Base-by-base conservation (phyloP, 2,888 invertebrate species). In the Pachliopta kotzebuea region DNA sequence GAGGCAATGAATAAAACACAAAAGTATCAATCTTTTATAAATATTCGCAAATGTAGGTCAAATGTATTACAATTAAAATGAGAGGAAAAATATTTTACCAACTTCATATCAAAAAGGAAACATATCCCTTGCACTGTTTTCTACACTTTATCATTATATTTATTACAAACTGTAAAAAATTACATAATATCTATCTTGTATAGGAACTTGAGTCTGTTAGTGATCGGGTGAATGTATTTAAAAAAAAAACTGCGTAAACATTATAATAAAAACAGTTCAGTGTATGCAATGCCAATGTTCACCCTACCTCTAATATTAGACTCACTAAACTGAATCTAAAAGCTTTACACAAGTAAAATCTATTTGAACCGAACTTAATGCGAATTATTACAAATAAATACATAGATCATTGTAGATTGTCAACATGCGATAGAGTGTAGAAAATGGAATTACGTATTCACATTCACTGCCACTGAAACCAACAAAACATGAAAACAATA, bases 11-110 rank as follows among this genome's bases (percentile, higher is more conserved):
- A 88, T 86, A 74, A 90, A 89, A 90, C 85, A 71, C 80, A 69
- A 68, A 68, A 76, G 72, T 87, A 88, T 87, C 88, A 90, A 90
- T 91, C 81, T 66, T 90, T 90, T 90, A 90, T 90, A 91, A 90
- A 91, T 91, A 90, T 90, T 90, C 88, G 87, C 90, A 90, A 87
- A 88, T 90, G 90, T 88, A 90, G 84, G 86, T 90, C 89, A 89
- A 90, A 90, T 90, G 88, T 88, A 83, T 86, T 90, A 90, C 90
- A 90, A 88, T 88, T 89, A 86, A 90, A 91, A 88, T 89, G 85
- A 88, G 88, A 86, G 84, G 86, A 88, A 88, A 87, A 86, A 86
- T 87, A 66, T 79, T 85, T 86, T 83, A 87, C 87, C 85, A 87
- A 89, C 84, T 87, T 90, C 86, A 90, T 90, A 89, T 88, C 81